Base-by-base conservation (phyloP, 1,140 invertebrate species). In the Idris sp. region DNA sequence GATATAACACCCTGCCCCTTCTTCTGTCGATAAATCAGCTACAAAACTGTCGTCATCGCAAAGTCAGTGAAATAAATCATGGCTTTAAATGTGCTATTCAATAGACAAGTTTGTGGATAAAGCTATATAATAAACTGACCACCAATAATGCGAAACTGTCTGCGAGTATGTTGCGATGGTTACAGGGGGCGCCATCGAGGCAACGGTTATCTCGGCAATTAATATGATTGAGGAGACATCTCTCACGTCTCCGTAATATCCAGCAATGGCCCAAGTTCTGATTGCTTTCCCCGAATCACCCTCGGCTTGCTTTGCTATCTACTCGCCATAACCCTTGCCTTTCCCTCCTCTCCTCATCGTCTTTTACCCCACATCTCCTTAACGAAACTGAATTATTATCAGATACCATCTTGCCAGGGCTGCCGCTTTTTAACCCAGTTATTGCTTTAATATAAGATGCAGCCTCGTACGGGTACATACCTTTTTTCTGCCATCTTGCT, bases 161-260 rank as follows among this genome's bases (percentile, higher is more conserved):
- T 75, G 26, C 33, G 65, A 41, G 73, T 43, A 62, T 56, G 64
- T 68, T 58, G 61, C 43, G 36, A 44, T 19, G 15, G 25, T 26
- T 10, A 6, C 33, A 26, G 49, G 26, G 25, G 19, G 54, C 6
- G 76, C 80, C 81, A 79, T 83, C 82, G 81, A 84, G 83, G 82
- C 79, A 84, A 79, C 79, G 79, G 80, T 87, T 86, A 87, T 87
- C 84, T 86, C 77, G 78, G 83, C 84, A 86, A 87, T 87, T 87
- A 87, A 85, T 87, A 86, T 87, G 84, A 87, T 86, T 84, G 84
- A 86, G 84, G 83, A 85, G 84, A 86, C 85, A 85, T 85, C 84
- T 87, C 85, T 87, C 85, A 85, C 82, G 83, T 86, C 84, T 85
- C 78, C 72, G 84, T 87, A 85, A 86, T 86, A 86, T 87, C 83